A percentile compares a stretch with the other conserved stretches of the same genome.
Evolutionary conservation across 2,888 invertebrate genomes (phyloP).

Genomic region (Philopedon plagiatum): DNA sequence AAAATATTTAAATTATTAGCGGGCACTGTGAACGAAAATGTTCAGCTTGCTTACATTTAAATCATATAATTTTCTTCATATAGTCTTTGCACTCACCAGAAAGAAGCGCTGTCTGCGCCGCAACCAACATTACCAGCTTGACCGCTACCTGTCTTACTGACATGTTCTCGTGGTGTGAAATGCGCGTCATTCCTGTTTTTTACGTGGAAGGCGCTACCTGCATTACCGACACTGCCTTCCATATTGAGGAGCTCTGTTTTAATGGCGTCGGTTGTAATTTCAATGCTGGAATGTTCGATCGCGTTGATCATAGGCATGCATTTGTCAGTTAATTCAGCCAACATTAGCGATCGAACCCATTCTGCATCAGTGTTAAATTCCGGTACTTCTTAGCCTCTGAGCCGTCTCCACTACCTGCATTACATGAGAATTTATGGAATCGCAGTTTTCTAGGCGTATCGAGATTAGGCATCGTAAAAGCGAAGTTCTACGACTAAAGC

Average conservation of each 20-base stretch:
- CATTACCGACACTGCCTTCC: not conserved
- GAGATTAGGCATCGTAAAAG: slow-evolving; percentile 56
- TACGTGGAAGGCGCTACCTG: slow-evolving; percentile 7
- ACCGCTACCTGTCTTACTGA: too few species aligned
- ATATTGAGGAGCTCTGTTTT: slow-evolving; percentile 55
- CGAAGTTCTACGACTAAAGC: slow-evolving; percentile 49
- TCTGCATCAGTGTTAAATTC: slow-evolving; percentile 57
- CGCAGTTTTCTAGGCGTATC: slow-evolving; percentile 55
- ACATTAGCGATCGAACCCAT: slow-evolving; percentile 58
- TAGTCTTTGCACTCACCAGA: too few species aligned
- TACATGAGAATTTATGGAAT: slow-evolving; percentile 56
- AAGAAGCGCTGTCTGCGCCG: too few species aligned
- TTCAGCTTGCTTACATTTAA: too few species aligned
- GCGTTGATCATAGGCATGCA: slow-evolving; percentile 55
- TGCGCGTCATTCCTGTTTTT: too few species aligned
- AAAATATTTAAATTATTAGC: too few species aligned
- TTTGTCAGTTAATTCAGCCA: slow-evolving; percentile 55
- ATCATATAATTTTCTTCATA: too few species aligned
- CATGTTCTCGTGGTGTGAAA: too few species aligned
- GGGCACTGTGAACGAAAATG: too few species aligned
- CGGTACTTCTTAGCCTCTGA: slow-evolving; percentile 55
- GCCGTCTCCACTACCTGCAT: slow-evolving; percentile 57
- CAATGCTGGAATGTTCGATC: slow-evolving; percentile 55
- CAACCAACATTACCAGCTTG: too few species aligned
- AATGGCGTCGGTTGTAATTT: slow-evolving; percentile 56